Base-by-base conservation (phyloP, 1,140 invertebrate genomes). In the Laupala kohalensis region DNA sequence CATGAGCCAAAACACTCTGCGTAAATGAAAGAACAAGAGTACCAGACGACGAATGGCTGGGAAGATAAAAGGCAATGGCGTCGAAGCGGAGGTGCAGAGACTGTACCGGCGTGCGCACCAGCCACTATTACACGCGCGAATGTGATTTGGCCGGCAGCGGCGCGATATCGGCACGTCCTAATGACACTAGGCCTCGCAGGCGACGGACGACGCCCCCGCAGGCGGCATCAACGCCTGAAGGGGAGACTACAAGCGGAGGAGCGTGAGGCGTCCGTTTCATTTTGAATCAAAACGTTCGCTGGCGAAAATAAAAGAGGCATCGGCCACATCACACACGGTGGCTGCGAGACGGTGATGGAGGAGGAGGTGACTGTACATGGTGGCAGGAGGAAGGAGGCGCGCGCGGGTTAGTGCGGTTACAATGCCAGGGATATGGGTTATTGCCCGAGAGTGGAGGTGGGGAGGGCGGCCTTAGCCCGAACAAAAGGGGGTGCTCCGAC, bases 341-440 rank as follows among this genome's bases (percentile, higher is more conserved):
- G 63, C n/a, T n/a, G n/a, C n/a, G 27, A 28, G 69, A 24, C 9
- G 63, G 69, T 25, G 63, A 4, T 25, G 64, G 63, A 26, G 30
- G 37, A 27, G 69, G 25, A 23, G 27, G 27, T 24, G 69, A 9
- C 26, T 53, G 69, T 24, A 6, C n/a, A n/a, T 53, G 25, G 25
- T 25, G 69, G 53, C 24, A 3, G 69, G 63, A 53, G 63, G 26
- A 6, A 28, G 69, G 53, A 26, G 27, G 27, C 53, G 69, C 12
- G 69, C 12, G 69, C 25, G 29, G 69, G 53, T 64, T 62, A 25
- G 53, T 26, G 62, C 25, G 69, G 53, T 27, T 64, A 70, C 69
- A 70, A 70, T 70, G 69, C 69, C n/a, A 5, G 53, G 69, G 69
- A 70, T 70, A 70, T 70, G 69, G 69, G 69, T 70, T 70, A 70